phyloP scores from a whole-genome alignment of 2,113 vertebrate species.

The Gymnocephalus cernua region DNA sequence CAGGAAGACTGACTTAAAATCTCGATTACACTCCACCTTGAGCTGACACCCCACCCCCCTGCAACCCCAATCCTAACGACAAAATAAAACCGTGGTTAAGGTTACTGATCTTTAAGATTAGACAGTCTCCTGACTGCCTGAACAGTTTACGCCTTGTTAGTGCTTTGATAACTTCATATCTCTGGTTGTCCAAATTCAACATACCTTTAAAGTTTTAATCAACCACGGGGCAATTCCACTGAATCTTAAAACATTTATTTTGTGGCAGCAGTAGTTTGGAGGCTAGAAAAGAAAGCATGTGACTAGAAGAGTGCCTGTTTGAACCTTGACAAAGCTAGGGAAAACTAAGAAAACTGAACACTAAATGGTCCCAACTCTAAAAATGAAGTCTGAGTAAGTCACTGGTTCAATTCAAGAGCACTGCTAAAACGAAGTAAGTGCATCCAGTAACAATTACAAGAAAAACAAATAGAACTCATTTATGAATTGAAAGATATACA shows the following conservation, averaged over 20 bases:
- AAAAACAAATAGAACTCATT: neutral
- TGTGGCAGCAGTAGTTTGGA: neutral
- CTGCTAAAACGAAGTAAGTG: neutral
- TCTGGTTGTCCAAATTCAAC: neutral
- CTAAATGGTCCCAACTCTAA: neutral
- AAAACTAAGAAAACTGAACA: neutral
- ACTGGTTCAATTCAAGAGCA: neutral
- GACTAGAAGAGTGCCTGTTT: neutral
- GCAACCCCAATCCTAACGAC: constrained; percentile 64
- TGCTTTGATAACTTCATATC: constrained; percentile 21
- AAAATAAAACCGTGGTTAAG: constrained; percentile 61
- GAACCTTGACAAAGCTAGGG: neutral
- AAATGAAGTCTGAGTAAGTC: neutral
- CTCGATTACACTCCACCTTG: constrained; percentile 69
- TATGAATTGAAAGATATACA: neutral
- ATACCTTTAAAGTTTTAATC: neutral
- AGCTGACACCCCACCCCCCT: constrained; percentile 20
- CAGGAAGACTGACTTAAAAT: constrained; percentile 70
- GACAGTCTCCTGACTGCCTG: constrained; percentile 12
- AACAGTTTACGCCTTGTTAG: neutral
- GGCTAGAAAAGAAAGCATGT: neutral
- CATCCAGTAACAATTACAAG: neutral
- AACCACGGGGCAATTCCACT: neutral
- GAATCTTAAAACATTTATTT: neutral
- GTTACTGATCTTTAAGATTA: constrained; percentile 61